Evolutionary conservation across 2,113 vertebrate species (phyloP), one percentile per base, ranked within the genome.

Genomic region (Oncorhynchus masou): DNA sequence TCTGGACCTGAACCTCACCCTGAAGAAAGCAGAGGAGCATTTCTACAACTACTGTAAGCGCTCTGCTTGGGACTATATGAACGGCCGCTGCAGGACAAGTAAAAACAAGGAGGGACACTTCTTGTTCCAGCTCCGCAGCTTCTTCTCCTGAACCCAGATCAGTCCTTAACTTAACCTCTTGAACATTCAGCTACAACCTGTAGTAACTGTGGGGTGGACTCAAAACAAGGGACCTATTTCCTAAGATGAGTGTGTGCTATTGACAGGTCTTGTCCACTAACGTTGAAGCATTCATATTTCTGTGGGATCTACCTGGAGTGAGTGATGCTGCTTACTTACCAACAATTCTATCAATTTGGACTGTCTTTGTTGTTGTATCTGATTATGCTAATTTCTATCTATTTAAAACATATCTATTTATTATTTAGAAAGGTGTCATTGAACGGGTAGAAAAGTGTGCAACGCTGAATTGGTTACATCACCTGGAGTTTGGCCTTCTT

Each of bases 31-130:
- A 1, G 93, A 94, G 88, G 78, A 86, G 45, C 92, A 88, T 73
- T 91, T 94, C 84, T 93, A 91, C 81, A 90, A 93, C 86, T 95
- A 94, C 91, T 94, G 92, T 84, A 93, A 91, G 71, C 80, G 89
- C 16, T 90, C 86, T 48, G 81, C 91, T 1, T 89, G 90, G 86
- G 91, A 86, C 77, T 89, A 86, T 20, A 77, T 91, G 78, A 90
- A 79, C 5, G 68, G 77, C 0, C 83, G 2, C 4, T 89, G 81
- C 80, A 79, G 60, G 8, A 69, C 68, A 8, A 82, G 81, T 79
- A 87, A 70, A 57, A 88, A 74, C 80, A 93, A 86, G 77, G 89
- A 87, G 20, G 89, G 91, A 5, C 88, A 90, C 77, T 93, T 94
- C 75, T 81, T 93, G 0, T 89, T 81, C 75, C 91, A 92, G 16